Evolutionary conservation across 2,888 invertebrate species (phyloP), one percentile per base, ranked within the genome.

Genomic region (Catotricha subobsoleta): DNA sequence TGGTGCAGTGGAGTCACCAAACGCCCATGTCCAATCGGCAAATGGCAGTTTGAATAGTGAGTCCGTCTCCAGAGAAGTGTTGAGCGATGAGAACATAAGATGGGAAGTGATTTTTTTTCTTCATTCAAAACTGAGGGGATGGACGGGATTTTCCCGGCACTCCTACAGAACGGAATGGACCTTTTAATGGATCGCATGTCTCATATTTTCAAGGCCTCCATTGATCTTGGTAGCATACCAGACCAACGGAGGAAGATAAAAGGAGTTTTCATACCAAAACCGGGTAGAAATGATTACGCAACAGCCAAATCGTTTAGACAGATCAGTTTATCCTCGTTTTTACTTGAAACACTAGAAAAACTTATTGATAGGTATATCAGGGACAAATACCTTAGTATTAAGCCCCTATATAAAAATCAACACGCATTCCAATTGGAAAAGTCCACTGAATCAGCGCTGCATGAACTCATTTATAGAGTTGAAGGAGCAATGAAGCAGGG

Each of bases 271-370:
- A 45, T 46, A 12, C 47, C 48, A 0, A 50, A 49, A 39, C 44
- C 45, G 2, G 48, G 48, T 1, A 36, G 41, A n/a, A 23, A 18
- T 3, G 29, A 39, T 18, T 44, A 52, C 28, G 38, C 27, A n/a
- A 31, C 29, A 20, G 40, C 45, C 0, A 48, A 48, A 15, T 35
- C 43, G 1, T 49, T 39, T 19, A 39, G 46, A 40, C 50, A 48
- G 0, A 50, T 51, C 8, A 49, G 47, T 38, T 39, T 51, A 1
- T 48, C 41, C 2, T 51, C 49, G 2, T 48, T 50, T 21, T 19
- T 49, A 1, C 40, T 51, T 0, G 50, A 51, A 28, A 45, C 46
- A 1, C 3, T 50, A 37, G 50, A 51, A 29, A 46, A 46, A 34
- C 39, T 50, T 18, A 42, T 51, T 9, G 48, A 49, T 29, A 40